A percentile compares a stretch with the other conserved stretches of the same genome.
Conservation (phyloP, 2,888 invertebrate species). For the Thereva nobilitata region DNA sequence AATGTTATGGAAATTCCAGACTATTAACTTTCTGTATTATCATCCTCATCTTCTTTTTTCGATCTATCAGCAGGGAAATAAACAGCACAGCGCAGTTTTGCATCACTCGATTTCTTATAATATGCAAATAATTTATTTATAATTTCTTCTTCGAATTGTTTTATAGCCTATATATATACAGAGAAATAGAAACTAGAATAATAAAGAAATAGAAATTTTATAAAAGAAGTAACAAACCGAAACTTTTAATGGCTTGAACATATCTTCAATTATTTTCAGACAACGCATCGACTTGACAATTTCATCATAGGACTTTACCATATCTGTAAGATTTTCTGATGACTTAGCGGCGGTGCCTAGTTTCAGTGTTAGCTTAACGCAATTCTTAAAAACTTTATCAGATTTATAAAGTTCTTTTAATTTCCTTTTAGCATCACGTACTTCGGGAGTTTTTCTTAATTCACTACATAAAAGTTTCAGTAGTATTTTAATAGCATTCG, state of each 20-base stretch:
- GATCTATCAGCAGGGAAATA: conserved; percentile 51
- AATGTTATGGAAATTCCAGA: too few relatives aligned
- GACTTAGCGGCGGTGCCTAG: too few relatives aligned
- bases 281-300: conserved; percentile 50
- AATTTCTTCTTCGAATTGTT: conserved; percentile 49
- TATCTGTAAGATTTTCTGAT: too few relatives aligned
- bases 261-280: conserved; percentile 46
- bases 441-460: too few relatives aligned
- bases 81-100: conserved; percentile 52
- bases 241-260: conserved; percentile 48
- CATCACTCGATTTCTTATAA: conserved; percentile 49
- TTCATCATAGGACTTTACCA: conserved; percentile 45
- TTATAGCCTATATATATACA: conserved; percentile 44
- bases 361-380: neutral
- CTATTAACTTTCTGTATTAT: too few relatives aligned
- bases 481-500: neutral
- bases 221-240: conserved; percentile 43
- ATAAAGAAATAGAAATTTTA: neutral
- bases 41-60: too few relatives aligned
- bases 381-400: conserved; percentile 13
- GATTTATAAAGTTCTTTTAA: conserved; percentile 4
- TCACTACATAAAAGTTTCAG: neutral
- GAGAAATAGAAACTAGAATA: neutral
- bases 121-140: conserved; percentile 49
- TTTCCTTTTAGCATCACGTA: neutral